A percentile compares a stretch with the other conserved stretches of the same genome.
Conservation (phyloP, 2,888 invertebrate genomes). For the Campoplex capitator region DNA sequence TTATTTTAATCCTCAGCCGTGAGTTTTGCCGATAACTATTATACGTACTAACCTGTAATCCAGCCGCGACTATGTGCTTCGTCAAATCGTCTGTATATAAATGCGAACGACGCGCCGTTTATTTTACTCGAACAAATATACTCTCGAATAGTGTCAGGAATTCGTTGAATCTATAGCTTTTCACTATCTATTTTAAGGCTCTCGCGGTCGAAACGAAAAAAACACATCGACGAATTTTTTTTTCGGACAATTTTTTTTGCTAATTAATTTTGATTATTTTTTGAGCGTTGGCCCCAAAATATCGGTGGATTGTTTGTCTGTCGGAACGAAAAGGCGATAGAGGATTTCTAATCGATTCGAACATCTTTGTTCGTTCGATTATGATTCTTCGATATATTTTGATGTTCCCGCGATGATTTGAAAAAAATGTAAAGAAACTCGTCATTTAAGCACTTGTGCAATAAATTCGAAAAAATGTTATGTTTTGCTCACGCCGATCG, state of each 20-base stretch:
- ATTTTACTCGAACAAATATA: background rate
- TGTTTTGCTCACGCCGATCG: slow-evolving; percentile 32
- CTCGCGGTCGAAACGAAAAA: no score
- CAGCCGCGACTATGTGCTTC: background rate
- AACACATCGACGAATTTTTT: no score
- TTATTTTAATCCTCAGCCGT: slow-evolving; percentile 62
- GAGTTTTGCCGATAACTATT: slow-evolving; percentile 40
- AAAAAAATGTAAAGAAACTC: no score
- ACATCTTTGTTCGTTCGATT: background rate
- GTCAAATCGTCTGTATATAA: background rate
- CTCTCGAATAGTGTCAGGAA: background rate
- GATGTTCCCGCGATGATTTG: no score
- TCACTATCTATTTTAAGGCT: background rate
- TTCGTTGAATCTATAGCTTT: background rate
- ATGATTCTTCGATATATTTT: background rate
- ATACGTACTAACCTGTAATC: slow-evolving; percentile 2
- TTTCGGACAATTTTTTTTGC: no score
- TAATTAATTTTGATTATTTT: background rate
- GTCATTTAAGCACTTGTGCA: background rate
- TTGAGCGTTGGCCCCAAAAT: background rate
- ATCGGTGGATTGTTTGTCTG: no score
- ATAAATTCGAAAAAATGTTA: slow-evolving; percentile 26
- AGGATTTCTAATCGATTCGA: no score
- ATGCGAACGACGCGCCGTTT: background rate
- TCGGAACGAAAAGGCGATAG: no score